Evolutionary conservation across 1,140 invertebrate genomes (phyloP), one percentile per base, ranked within the genome.

Genomic region (Nomia melanderi): DNA sequence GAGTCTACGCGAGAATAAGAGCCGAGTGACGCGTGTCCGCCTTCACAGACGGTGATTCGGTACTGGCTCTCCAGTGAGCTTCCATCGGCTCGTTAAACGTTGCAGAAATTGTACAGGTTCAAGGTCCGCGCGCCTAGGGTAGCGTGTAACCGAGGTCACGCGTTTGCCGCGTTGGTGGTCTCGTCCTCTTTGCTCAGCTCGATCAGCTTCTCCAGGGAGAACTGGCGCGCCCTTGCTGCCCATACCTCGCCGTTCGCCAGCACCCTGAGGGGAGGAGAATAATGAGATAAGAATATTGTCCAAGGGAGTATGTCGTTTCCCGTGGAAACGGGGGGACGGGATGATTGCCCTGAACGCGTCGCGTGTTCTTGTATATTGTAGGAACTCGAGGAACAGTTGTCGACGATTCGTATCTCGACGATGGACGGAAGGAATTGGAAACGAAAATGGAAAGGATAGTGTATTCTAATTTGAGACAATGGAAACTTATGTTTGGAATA

Each of bases 231-330:
- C 81, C 88, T 92, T 6, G 87, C 88, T 39, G 86, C 87, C 91
- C 91, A 92, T 36, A 87, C 86, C 63, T 91, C 86, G 36, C 86
- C 90, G 53, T 92, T 88, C 1, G 90, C 90, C 17, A 91, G 74
- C 36, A 92, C 91, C 66, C 91, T 92, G 77, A n/a, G 86, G 81
- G 4, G n/a, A n/a, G n/a, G 8, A n/a, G 7, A 8, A 6, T n/a
- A n/a, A 7, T n/a, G 20, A 6, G 0, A n/a, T 17, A 17, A 44
- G 12, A 5, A 44, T 17, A 17, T 17, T 3, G 20, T 39, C 36
- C 36, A 39, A 39, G 8, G 36, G 36, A 39, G 36, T 7, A 7
- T 39, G 36, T 0, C 11, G 8, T 39, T 39, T n/a, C n/a, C n/a
- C n/a, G n/a, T n/a, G n/a, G n/a, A n/a, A n/a, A n/a, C n/a, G n/a